Evolutionary conservation across 2,888 invertebrate species (phyloP).

Genomic region (Morinoia aosen): DNA sequence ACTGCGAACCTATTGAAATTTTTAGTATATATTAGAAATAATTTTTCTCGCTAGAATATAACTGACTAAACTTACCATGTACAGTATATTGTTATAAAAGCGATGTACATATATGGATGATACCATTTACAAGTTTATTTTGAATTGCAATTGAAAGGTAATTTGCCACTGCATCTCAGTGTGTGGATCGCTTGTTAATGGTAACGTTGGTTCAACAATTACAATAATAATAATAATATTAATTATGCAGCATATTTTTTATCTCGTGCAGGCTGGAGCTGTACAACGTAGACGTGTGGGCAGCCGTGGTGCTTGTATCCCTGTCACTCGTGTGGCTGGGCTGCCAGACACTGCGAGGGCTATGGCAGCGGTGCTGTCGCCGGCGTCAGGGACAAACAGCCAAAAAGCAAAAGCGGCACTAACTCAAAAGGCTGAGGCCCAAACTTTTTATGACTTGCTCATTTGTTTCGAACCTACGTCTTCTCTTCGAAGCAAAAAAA

Average conservation of each 20-base stretch:
- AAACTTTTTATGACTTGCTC: not conserved
- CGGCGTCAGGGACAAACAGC: not conserved
- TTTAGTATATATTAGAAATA: too few species aligned
- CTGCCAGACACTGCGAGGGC: not conserved
- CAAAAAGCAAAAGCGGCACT: not conserved
- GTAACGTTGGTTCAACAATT: too few species aligned
- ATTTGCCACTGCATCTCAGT: too few species aligned
- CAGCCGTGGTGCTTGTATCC: not conserved
- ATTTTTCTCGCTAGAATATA: too few species aligned
- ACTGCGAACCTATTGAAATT: too few species aligned
- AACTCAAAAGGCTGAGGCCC: not conserved
- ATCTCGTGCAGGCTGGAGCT: conserved; percentile 13
- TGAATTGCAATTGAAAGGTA: too few species aligned
- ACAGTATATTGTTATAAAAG: too few species aligned
- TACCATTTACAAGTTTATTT: too few species aligned
- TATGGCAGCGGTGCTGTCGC: not conserved
- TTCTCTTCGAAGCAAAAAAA: not conserved
- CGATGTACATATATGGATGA: too few species aligned
- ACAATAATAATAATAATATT: too few species aligned
- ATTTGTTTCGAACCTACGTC: not conserved
- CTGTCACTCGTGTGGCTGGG: not conserved
- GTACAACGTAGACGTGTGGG: conserved; percentile 51
- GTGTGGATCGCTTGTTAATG: too few species aligned
- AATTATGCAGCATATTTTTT: not conserved
- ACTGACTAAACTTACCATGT: too few species aligned